phyloP scores from a whole-genome alignment of 2,113 vertebrate species.

The Helogale parvula region DNA sequence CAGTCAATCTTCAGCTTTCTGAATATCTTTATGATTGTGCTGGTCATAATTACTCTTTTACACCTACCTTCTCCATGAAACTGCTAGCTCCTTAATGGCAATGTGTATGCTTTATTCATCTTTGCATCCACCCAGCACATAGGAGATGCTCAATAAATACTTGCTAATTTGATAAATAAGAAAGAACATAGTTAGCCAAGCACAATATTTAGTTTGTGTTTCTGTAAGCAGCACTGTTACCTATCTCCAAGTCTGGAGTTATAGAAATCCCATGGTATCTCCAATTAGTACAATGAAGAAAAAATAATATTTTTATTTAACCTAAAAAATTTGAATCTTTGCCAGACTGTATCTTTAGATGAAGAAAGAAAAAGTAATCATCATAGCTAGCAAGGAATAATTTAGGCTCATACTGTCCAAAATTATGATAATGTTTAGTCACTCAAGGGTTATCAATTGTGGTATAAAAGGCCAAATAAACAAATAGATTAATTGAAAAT shows the following conservation, averaged over 20 bases:
- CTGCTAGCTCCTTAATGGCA: neutral
- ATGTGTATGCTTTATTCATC: neutral
- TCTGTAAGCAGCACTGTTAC: neutral
- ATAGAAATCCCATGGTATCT: neutral
- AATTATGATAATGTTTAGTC: neutral
- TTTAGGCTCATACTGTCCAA: neutral
- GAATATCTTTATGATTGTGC: neutral
- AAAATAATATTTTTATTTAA: neutral
- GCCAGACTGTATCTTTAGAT: neutral
- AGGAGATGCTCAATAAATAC: neutral
- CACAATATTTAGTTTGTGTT: neutral
- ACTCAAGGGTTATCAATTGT: neutral
- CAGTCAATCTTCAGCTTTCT: neutral
- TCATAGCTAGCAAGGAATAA: neutral
- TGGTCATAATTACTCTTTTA: neutral
- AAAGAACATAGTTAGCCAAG: neutral
- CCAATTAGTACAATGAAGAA: neutral
- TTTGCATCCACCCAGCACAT: neutral
- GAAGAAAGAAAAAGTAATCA: neutral
- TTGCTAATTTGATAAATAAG: neutral
- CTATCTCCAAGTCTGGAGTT: slow-evolving; percentile 1
- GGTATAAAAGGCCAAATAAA: neutral
- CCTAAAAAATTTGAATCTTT: neutral
- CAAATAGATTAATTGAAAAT: slow-evolving; percentile 23
- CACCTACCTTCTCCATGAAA: neutral